Conservation (phyloP, 2,113 vertebrate genomes). For the Gopherus evgoodei region DNA sequence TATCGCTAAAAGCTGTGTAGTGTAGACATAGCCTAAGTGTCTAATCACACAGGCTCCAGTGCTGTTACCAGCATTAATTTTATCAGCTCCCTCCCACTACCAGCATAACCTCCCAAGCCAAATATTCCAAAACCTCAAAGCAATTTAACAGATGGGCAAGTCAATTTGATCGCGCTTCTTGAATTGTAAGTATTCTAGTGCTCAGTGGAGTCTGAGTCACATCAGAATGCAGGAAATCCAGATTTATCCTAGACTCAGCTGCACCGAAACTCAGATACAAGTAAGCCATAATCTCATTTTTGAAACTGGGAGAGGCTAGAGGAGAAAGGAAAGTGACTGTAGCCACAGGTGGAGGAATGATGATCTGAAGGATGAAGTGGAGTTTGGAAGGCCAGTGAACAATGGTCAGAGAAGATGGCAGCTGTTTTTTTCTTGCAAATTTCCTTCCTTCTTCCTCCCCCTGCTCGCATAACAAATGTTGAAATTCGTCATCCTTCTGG, state of each 20-base stretch:
- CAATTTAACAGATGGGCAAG: not conserved
- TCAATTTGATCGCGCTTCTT: conserved; percentile 12
- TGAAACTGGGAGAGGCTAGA: too few species aligned
- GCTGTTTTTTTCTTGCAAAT: too few species aligned
- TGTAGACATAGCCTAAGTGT: not conserved
- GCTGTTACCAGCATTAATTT: not conserved
- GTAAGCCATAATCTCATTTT: too few species aligned
- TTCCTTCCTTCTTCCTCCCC: not conserved
- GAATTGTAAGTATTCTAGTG: not conserved
- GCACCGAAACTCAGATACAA: too few species aligned
- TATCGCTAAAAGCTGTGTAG: too few species aligned
- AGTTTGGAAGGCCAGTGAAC: not conserved
- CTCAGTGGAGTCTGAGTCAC: accelerated
- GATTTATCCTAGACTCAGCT: not conserved
- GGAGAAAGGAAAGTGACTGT: not conserved
- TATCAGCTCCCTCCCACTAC: not conserved
- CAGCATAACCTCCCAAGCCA: not conserved
- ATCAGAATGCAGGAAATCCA: not conserved
- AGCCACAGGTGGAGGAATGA: not conserved
- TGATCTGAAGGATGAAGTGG: not conserved
- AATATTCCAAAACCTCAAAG: not conserved
- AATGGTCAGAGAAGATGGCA: not conserved
- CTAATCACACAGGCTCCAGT: not conserved
- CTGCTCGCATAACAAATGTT: not conserved
- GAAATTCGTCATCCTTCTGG: not conserved